phyloP scores from a whole-genome alignment of 53 echinoderm and acorn worm species.

The Echinometra lucunter region DNA sequence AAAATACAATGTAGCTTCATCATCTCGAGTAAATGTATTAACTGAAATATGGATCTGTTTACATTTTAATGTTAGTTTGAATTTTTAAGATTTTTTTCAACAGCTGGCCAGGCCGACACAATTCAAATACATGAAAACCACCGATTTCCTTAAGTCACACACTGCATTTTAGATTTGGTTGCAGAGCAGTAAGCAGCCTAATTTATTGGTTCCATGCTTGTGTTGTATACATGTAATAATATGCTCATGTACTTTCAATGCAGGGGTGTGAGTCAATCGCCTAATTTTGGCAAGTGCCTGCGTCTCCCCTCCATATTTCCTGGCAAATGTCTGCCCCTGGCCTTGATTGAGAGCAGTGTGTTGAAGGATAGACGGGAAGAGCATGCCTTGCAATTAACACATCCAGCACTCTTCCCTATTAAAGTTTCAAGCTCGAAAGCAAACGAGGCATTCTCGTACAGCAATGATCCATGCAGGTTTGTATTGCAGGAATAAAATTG shows the following conservation, averaged over 20 bases:
- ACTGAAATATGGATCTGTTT: no score
- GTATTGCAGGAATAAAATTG: neutral
- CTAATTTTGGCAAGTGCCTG: conserved; percentile 60
- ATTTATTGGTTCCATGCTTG: conserved; percentile 50
- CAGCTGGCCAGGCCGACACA: no score
- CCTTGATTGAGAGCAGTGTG: conserved; percentile 52
- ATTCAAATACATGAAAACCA: no score
- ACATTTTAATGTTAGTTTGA: no score
- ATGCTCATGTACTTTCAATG: conserved; percentile 58
- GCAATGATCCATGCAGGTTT: neutral
- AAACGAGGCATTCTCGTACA: neutral
- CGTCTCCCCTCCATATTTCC: conserved; percentile 65
- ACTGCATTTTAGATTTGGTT: neutral
- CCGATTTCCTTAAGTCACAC: no score
- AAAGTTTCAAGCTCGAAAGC: neutral
- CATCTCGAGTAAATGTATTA: no score
- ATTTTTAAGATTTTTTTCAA: no score
- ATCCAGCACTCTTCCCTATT: conserved; percentile 22
- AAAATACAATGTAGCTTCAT: no score
- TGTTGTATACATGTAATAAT: neutral
- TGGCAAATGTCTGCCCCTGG: conserved; percentile 60
- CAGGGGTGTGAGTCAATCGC: conserved; percentile 58
- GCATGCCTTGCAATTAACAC: conserved; percentile 61
- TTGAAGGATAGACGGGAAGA: conserved; percentile 45
- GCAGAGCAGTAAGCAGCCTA: neutral